Percentiles rank a stretch among this genome's conserved stretches.
These are phyloP conservation scores for Danio aesculapii DNA, from an alignment of 2,797 vertebrate species.

Conservation along the genomic window DNA sequence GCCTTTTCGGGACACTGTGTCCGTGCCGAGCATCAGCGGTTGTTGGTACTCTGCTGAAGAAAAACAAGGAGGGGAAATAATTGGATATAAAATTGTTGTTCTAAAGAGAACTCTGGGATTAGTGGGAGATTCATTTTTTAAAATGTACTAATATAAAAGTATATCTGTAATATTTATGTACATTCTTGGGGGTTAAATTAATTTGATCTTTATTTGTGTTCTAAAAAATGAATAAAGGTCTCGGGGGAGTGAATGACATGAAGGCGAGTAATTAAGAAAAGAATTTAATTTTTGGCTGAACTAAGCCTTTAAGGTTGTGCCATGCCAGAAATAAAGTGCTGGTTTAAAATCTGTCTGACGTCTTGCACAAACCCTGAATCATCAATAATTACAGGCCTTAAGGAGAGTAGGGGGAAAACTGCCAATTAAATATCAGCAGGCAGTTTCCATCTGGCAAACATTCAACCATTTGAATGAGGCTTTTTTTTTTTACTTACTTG, in stretches of 20 bases:
- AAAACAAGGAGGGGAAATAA: background rate
- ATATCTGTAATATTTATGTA: too few species aligned
- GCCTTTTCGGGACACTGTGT: constrained; percentile 83
- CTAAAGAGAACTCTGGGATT: background rate
- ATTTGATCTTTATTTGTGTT: too few species aligned
- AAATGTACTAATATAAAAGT: too few species aligned
- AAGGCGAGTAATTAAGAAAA: too few species aligned
- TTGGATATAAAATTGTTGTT: background rate
- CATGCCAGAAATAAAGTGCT: background rate
- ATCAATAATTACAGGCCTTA: constrained; percentile 40
- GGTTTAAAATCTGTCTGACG: background rate
- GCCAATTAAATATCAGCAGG: constrained; percentile 14
- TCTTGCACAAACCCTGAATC: constrained; percentile 28
- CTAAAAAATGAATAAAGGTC: too few species aligned
- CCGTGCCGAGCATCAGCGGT: constrained; percentile 85
- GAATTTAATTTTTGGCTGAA: too few species aligned
- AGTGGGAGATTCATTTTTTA: background rate
- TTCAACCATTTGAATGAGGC: background rate
- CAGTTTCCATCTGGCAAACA: constrained; percentile 14
- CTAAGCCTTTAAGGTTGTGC: too few species aligned
- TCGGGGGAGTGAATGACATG: too few species aligned
- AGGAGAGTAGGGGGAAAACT: background rate
- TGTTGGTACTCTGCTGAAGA: constrained; percentile 83
- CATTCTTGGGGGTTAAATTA: too few species aligned
- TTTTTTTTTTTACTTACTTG: background rate